Percentiles rank a stretch among this genome's conserved stretches.
Conservation (phyloP, 2,113 vertebrate genomes). For the Propithecus coquereli region DNA sequence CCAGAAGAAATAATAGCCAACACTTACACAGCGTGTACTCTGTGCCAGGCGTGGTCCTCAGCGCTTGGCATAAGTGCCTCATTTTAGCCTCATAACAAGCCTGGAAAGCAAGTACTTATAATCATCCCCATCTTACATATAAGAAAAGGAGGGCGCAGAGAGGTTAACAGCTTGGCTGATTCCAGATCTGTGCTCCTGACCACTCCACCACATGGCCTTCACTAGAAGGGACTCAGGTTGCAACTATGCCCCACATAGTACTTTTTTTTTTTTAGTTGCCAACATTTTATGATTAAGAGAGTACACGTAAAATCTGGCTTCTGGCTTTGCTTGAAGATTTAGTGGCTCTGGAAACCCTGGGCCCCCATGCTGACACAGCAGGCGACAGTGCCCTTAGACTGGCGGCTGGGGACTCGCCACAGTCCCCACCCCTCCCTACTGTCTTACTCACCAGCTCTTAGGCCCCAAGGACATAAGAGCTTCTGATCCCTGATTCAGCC, state of each 20-base stretch:
- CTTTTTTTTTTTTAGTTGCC: background rate
- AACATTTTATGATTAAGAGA: background rate
- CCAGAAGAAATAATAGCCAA: background rate
- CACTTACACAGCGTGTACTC: background rate
- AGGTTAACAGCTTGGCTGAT: background rate
- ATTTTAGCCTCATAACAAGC: background rate
- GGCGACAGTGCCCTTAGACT: background rate
- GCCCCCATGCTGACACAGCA: background rate
- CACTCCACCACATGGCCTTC: background rate
- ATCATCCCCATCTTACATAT: background rate
- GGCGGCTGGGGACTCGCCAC: background rate
- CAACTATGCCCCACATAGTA: background rate
- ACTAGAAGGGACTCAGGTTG: too few relatives aligned
- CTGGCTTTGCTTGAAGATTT: background rate
- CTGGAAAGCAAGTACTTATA: background rate
- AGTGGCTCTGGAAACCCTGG: background rate
- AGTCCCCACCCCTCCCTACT: too few relatives aligned
- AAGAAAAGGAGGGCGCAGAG: background rate
- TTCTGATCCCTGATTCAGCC: background rate
- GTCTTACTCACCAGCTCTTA: background rate
- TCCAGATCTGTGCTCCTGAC: background rate
- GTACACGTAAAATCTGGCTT: background rate
- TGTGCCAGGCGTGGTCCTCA: background rate
- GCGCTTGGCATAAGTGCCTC: background rate
- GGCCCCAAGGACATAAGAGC: background rate